Conservation (phyloP, 2,888 invertebrate species). For the Apamea epomidion region DNA sequence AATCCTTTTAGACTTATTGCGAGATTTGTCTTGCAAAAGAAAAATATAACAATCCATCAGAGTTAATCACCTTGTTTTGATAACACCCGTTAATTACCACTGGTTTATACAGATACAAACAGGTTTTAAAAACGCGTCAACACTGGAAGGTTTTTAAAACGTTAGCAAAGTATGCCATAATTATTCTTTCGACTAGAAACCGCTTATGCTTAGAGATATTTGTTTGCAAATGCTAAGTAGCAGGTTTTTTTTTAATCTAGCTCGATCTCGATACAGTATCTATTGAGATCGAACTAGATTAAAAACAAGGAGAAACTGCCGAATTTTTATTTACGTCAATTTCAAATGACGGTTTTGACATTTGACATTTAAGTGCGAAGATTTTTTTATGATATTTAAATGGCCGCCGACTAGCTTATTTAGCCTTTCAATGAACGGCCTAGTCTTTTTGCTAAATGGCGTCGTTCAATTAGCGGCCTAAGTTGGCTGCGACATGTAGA, state of each 20-base stretch:
- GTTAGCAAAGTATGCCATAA: not conserved
- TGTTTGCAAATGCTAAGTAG: not conserved
- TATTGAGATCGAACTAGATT: not conserved
- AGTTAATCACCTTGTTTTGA: constrained; percentile 7
- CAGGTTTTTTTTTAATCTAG: not conserved
- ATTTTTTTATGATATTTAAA: not conserved
- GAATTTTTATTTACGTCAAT: not conserved
- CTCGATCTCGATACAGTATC: not conserved
- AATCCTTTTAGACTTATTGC: not conserved
- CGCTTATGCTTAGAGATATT: not conserved
- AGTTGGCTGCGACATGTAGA: too few relatives aligned
- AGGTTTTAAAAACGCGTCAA: not conserved
- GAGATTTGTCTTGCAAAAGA: constrained; percentile 14
- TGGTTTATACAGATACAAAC: not conserved
- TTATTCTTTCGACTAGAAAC: not conserved
- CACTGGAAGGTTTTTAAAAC: not conserved
- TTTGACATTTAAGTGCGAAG: not conserved
- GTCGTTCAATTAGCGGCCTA: too few relatives aligned
- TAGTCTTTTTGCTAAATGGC: too few relatives aligned
- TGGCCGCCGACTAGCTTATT: too few relatives aligned
- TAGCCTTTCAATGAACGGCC: too few relatives aligned
- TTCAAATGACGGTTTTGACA: not conserved
- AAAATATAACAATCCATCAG: not conserved
- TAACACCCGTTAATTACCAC: constrained; percentile 3
- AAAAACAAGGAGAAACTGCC: not conserved